These are phyloP conservation scores for Caenorhabditis parvicauda DNA, from an alignment of 2,888 invertebrate species.

Conservation along the genomic window DNA sequence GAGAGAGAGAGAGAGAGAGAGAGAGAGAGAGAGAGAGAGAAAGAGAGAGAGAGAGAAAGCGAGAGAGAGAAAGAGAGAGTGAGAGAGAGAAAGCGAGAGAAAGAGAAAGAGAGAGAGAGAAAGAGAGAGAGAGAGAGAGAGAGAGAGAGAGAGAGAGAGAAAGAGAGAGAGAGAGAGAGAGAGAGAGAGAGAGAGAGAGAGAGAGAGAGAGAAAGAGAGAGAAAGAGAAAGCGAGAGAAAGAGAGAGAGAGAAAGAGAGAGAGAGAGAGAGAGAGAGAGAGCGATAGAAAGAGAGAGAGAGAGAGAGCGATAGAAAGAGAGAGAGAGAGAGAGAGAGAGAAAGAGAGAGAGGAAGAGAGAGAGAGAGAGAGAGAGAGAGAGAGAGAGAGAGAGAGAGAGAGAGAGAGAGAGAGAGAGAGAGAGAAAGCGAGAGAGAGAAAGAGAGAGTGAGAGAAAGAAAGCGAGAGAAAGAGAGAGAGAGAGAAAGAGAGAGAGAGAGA, in stretches of 20 bases:
- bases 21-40: slow-evolving; percentile 4
- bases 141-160: slow-evolving; percentile 4
- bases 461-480: background rate
- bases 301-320: background rate
- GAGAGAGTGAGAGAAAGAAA: background rate
- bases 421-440: background rate
- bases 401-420: background rate
- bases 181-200: background rate
- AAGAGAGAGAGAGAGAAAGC: background rate
- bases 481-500: slow-evolving; percentile 6
- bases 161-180: slow-evolving; percentile 2
- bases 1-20: background rate
- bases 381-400: background rate
- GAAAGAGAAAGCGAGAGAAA: background rate
- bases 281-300: background rate
- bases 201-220: slow-evolving; percentile 4
- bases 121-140: background rate
- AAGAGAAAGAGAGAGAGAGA: background rate
- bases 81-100: background rate
- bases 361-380: background rate
- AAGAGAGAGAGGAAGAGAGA: background rate
- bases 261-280: slow-evolving; percentile 3
- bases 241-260: background rate
- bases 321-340: background rate
- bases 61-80: background rate